Evolutionary conservation across 2,888 invertebrate species (phyloP), one percentile per base, ranked within the genome.

Genomic region (Drosophila eohydei): DNA sequence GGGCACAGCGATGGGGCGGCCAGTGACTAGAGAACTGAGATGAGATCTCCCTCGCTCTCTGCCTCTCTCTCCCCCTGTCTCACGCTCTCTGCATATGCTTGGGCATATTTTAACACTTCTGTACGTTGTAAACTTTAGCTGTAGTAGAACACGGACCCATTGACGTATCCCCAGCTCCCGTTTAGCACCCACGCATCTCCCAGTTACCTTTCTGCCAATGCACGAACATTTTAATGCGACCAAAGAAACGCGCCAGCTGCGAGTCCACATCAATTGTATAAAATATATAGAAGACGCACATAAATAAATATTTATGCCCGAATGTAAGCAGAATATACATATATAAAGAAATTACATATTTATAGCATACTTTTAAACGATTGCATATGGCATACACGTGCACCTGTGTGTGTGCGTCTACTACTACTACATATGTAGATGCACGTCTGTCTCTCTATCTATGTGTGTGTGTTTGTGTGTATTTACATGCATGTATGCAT

Each of bases 1-100:
- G 71, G 64, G 34, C 75, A 81, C 41, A 77, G 72, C 40, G 88
- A 88, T 46, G 85, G 92, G 4, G 92, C 92, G 59, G 69, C 85
- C 65, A 90, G 87, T 71, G 90, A 90, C 76, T 88, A 89, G 61
- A 28, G 30, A 43, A 16, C 0, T 3, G 38, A 38, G 14, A 14
- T 8, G 38, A 12, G 26, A 54, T 44, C 36, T 9, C 28, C 0
- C 30, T 30, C 28, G n/a, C 30, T 30, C 48, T 2, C 4, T 8
- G 11, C 16, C 16, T 16, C n/a, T 5, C 16, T 2, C 43, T 43
- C 43, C 11, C 21, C 11, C 11, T 43, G 4, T 36, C 43, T 21
- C 16, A 48, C 21, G 38, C 64, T 54, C n/a, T 66, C 30, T 40
- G 3, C 26, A 50, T 66, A 40, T 59, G 70, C 71, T 44, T 82